Evolutionary conservation across 2,797 vertebrate species (phyloP), one percentile per base, ranked within the genome.

Genomic region (Pseudochromis fuscus): DNA sequence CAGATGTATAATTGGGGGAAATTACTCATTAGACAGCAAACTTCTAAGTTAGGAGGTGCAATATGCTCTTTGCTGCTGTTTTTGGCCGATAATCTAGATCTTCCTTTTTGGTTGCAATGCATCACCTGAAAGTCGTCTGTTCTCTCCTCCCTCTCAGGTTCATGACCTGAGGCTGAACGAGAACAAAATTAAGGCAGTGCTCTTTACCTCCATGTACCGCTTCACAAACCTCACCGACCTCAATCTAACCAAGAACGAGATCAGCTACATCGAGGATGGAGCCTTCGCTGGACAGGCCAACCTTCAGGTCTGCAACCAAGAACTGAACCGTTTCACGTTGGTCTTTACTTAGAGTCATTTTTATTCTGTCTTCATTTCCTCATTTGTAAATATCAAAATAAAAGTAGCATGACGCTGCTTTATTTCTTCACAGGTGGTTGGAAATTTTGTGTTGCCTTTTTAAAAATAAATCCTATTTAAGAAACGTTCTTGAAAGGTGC

Each of bases 161-260:
- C 97, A 99, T 0, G 98, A 99, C 90, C 93, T 99, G 87, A 91
- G 98, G 66, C 94, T 99, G 73, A 99, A 99, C 0, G 97, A 99
- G 92, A 99, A 99, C 92, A 98, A 98, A 86, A 94, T 99, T 50
- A 98, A 98, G 88, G 96, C 95, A 0, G 95, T 99, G 84, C 96
- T 97, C 51, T 98, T 98, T 77, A 95, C 94, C 57, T 98, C 98
- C 10, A 95, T 99, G 86, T 97, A 94, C 81, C 97, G 98, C 88
- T 99, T 99, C n/a, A 96, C 96, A 67, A 99, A 99, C 91, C 94
- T 99, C 59, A 99, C 98, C 0, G 98, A 99, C 93, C 95, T 99
- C 86, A 99, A 99, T 91, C 94, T 99, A 55, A 99, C 98, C 79
- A 99, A 99, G 93, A 99, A 99, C 5, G 98, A 99, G 89, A 99